These are phyloP conservation scores for Drosophila peninsularis DNA, from an alignment of 2,888 invertebrate genomes.

Conservation along the genomic window DNA sequence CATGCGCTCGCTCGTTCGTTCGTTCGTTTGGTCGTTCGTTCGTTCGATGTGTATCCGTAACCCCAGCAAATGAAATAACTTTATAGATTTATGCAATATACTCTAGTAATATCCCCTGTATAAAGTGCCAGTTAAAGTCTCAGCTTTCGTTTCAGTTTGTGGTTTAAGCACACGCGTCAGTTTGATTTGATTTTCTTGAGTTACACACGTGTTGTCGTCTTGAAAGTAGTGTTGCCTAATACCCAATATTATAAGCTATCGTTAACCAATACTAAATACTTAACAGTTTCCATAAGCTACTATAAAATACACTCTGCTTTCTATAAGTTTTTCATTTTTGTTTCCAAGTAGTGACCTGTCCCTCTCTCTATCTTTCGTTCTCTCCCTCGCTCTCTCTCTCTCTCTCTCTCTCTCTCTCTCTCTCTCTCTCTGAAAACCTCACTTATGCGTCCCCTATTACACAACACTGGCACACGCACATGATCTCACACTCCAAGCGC, in stretches of 20 bases:
- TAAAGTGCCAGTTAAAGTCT: constrained; percentile 52
- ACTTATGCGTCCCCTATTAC: constrained; percentile 48
- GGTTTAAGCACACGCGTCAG: constrained; percentile 64
- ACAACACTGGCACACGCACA: constrained; percentile 58
- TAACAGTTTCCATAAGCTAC: constrained; percentile 44
- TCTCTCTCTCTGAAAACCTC: constrained; percentile 18
- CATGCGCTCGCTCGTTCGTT: constrained; percentile 25
- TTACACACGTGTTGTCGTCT: constrained; percentile 59
- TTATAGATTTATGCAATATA: constrained; percentile 6
- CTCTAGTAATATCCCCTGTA: constrained; percentile 58
- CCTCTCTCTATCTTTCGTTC: constrained; percentile 13
- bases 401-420: constrained; percentile 27
- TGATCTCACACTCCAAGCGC: constrained; percentile 13
- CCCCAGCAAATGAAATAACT: constrained; percentile 56
- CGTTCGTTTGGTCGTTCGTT: constrained; percentile 11
- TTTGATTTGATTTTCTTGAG: constrained; percentile 47
- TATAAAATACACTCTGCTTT: constrained; percentile 58
- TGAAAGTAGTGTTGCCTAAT: constrained; percentile 62
- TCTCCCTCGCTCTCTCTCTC: background rate
- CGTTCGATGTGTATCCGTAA: constrained; percentile 55
- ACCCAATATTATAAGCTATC: constrained; percentile 30
- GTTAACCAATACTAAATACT: constrained; percentile 59
- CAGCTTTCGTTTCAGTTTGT: constrained; percentile 51
- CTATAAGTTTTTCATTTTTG: constrained; percentile 42
- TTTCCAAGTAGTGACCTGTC: constrained; percentile 65